Evolutionary conservation across 2,888 invertebrate genomes (phyloP).

Genomic region (Coremacera marginata): DNA sequence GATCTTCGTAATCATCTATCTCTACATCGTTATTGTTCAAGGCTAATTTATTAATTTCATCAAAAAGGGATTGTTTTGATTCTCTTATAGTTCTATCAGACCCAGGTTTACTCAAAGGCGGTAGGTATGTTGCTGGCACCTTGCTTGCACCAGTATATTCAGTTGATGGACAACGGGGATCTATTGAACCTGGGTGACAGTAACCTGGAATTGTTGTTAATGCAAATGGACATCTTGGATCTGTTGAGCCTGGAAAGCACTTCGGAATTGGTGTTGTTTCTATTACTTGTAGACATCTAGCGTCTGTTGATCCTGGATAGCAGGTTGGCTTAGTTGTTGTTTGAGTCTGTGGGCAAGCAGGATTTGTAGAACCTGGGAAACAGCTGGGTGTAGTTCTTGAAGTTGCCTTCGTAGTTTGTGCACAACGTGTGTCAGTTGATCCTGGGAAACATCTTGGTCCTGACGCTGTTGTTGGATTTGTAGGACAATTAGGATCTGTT

Average conservation of each 20-base stretch:
- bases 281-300: background rate
- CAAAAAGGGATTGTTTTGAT: constrained; percentile 54
- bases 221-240: constrained; percentile 34
- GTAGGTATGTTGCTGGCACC: constrained; percentile 63
- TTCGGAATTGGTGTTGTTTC: constrained; percentile 42
- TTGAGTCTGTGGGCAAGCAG: too few relatives aligned
- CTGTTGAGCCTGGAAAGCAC: constrained; percentile 64
- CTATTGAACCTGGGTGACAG: constrained; percentile 69
- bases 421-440: constrained; percentile 50
- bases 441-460: constrained; percentile 61
- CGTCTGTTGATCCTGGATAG: background rate
- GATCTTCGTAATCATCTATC: constrained; percentile 53
- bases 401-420: background rate
- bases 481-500: background rate
- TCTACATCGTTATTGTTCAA: constrained; percentile 57
- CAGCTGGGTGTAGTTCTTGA: background rate
- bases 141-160: constrained; percentile 59
- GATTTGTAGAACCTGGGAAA: background rate
- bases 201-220: background rate
- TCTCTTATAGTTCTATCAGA: constrained; percentile 58
- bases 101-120: constrained; percentile 58
- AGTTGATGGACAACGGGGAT: constrained; percentile 62
- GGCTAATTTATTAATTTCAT: constrained; percentile 63
- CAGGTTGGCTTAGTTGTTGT: constrained; percentile 9
- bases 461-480: constrained; percentile 36